A percentile compares a stretch with the other conserved stretches of the same genome.
phyloP scores from a whole-genome alignment of 1,140 invertebrate species.

The Asobara japonica region DNA sequence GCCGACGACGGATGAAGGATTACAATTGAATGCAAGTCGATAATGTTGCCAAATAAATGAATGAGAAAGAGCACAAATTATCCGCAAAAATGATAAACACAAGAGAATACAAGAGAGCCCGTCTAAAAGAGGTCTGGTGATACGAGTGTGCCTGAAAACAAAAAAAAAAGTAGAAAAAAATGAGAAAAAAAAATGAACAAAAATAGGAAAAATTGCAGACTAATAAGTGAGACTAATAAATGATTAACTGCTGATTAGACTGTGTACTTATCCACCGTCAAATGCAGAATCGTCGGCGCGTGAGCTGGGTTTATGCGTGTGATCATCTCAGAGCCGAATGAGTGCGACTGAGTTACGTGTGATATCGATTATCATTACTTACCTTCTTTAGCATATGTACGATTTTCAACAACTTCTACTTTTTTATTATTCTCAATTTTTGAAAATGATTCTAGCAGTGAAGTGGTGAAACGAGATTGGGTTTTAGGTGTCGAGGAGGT shows the following conservation, averaged over 20 bases:
- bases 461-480: background rate
- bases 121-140: slow-evolving; percentile 38
- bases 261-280: slow-evolving; percentile 16
- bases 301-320: slow-evolving; percentile 20
- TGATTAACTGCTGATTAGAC: slow-evolving; percentile 16
- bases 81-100: slow-evolving; percentile 9
- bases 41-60: slow-evolving; percentile 48
- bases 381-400: background rate
- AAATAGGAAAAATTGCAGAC: slow-evolving; percentile 19
- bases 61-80: slow-evolving; percentile 23
- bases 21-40: slow-evolving; percentile 48
- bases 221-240: slow-evolving; percentile 31
- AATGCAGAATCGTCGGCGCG: slow-evolving; percentile 17
- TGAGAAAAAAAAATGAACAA: too few species aligned
- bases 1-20: slow-evolving; percentile 47
- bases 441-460: background rate
- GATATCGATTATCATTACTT: background rate
- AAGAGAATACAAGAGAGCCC: slow-evolving; percentile 23
- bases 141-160: slow-evolving; percentile 37
- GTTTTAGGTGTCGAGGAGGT: too few species aligned
- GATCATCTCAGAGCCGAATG: slow-evolving; percentile 15
- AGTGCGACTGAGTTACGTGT: slow-evolving; percentile 14
- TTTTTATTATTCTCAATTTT: background rate
- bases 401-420: background rate
- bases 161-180: slow-evolving; percentile 22